Percentiles rank a stretch among this genome's conserved stretches.
Evolutionary conservation across 2,113 vertebrate species (phyloP).

Genomic region (Petromus typicus): DNA sequence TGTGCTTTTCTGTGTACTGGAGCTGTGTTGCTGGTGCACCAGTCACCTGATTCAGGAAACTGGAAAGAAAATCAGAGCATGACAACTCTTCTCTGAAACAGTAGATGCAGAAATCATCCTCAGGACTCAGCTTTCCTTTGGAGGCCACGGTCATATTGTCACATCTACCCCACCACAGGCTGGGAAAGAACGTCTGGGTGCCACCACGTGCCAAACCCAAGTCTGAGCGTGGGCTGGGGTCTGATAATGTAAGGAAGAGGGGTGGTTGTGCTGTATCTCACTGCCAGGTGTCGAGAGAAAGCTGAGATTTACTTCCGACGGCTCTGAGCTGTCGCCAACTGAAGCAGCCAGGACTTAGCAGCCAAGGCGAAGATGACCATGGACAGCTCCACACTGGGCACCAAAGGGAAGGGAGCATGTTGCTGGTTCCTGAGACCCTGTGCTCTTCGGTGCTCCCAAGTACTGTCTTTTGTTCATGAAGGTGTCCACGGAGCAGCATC

Average conservation of each 20-base stretch:
- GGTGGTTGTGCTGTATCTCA: background rate
- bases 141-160: background rate
- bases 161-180: background rate
- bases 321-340: background rate
- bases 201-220: background rate
- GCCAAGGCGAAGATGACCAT: background rate
- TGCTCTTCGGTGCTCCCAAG: background rate
- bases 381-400: background rate
- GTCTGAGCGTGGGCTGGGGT: background rate
- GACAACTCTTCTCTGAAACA: background rate
- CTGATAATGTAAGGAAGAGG: background rate
- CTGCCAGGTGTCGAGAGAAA: background rate
- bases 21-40: background rate
- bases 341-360: background rate
- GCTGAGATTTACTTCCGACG: background rate
- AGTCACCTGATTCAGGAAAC: background rate
- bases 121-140: background rate
- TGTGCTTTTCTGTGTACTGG: background rate
- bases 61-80: background rate
- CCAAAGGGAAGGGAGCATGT: no score
- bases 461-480: background rate
- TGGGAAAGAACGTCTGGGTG: background rate
- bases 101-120: rapidly evolving
- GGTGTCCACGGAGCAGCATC: background rate
- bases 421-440: background rate